Base-by-base conservation (phyloP, 1,140 invertebrate species). In the Daktulosphaira vitifoliae region DNA sequence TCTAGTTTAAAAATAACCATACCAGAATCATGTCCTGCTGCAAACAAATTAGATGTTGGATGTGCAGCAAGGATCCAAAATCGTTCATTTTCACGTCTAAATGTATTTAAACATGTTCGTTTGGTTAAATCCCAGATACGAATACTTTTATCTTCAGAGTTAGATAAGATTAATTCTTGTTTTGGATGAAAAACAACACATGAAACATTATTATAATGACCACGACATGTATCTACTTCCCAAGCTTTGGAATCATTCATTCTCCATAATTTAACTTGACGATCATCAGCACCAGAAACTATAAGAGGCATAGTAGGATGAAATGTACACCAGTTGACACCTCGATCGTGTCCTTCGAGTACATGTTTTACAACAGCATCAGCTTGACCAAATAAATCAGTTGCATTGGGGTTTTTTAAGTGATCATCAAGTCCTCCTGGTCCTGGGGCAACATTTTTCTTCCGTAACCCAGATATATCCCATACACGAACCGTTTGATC, bases 171-270 rank as follows among this genome's bases (percentile, higher is more conserved):
- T 7, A 98, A 78, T 72, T 99, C 97, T 76, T 98, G 92, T 16
- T 92, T 80, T 0, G 96, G 96, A 78, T 99, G 96, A 76, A 99
- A 99, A 7, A 98, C 75, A 1, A 94, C 93, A 73, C 95, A 98
- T 0, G 95, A 98, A 1, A 99, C 96, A 76, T 99, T 99, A 78
- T 98, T 97, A 78, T 98, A 99, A 76, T 99, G 97, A 1, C 97
- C 96, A 49, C 97, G 83, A 71, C 95, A 99, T 0, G 95, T 96
- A 73, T 99, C 97, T 20, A 99, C 92, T 78, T 99, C 96, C 96
- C 96, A 99, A 0, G 96, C 96, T 77, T 95, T 96, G 29, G 88
- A 84, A 76, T 98, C 96, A 76, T 98, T 99, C 92, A 98, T 98
- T 68, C 97, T 80, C 96, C 96, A 99, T 65, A 99, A 78, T 76